phyloP scores from a whole-genome alignment of 2,113 vertebrate species.

The Osmerus mordax region DNA sequence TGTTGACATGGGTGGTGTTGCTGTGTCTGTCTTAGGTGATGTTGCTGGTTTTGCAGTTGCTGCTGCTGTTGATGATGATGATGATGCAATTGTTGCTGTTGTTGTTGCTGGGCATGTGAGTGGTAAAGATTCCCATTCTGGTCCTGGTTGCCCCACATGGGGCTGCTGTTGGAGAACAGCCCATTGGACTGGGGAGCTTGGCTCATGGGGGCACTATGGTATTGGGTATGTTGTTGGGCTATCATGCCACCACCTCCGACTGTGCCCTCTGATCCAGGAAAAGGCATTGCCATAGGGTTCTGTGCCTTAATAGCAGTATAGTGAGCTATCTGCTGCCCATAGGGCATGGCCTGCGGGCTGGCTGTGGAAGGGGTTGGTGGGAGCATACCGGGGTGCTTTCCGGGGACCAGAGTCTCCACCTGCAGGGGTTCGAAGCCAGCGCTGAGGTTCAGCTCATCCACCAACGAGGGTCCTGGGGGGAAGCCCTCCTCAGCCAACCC shows the following conservation, averaged over 20 bases:
- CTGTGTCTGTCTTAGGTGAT: constrained; percentile 14
- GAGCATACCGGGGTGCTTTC: constrained; percentile 74
- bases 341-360: constrained; percentile 66
- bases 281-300: constrained; percentile 75
- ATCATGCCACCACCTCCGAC: constrained; percentile 68
- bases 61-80: constrained; percentile 55
- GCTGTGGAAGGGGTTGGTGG: constrained; percentile 39
- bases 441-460: constrained; percentile 92
- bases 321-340: constrained; percentile 82
- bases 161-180: constrained; percentile 88
- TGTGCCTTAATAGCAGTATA: constrained; percentile 81
- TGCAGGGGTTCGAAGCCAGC: constrained; percentile 92
- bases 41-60: constrained; percentile 56
- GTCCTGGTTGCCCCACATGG: constrained; percentile 95
- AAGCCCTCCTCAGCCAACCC: constrained; percentile 90
- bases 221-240: constrained; percentile 81
- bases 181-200: constrained; percentile 85
- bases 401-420: constrained; percentile 81
- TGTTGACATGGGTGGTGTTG: constrained; percentile 50
- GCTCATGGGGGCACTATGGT: constrained; percentile 80
- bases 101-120: constrained; percentile 57
- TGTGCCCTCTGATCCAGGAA: constrained; percentile 66
- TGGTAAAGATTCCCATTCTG: constrained; percentile 69
- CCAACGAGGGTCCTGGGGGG: constrained; percentile 85
- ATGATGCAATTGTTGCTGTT: constrained; percentile 56